These are phyloP conservation scores for Ligdia adustata DNA, from an alignment of 2,888 invertebrate species.

Conservation along the genomic window DNA sequence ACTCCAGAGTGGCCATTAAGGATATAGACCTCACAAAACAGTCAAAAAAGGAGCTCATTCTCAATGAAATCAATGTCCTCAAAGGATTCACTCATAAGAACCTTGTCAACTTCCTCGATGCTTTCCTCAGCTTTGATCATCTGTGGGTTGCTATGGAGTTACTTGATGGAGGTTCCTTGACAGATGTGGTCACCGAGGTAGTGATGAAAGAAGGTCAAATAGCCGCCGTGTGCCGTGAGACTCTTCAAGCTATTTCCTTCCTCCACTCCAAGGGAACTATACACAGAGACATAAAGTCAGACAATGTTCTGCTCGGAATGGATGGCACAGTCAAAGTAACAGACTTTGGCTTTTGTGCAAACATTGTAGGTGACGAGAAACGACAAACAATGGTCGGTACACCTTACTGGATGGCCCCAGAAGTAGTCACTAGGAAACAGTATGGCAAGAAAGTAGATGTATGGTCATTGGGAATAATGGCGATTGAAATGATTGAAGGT, in stretches of 20 bases:
- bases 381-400: conserved; percentile 99
- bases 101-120: conserved; percentile 97
- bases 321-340: conserved; percentile 96
- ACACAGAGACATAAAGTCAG: conserved; percentile 98
- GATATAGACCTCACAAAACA: conserved; percentile 98
- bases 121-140: conserved; percentile 95
- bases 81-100: conserved; percentile 97
- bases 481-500: conserved; percentile 96
- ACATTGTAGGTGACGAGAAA: conserved; percentile 96
- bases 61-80: conserved; percentile 97
- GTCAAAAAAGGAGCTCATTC: conserved; percentile 96
- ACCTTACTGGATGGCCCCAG: conserved; percentile 99
- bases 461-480: conserved; percentile 99
- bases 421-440: conserved; percentile 95
- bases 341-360: conserved; percentile 99
- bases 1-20: conserved; percentile 95
- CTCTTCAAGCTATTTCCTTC: conserved; percentile 93
- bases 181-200: conserved; percentile 98
- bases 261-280: conserved; percentile 95
- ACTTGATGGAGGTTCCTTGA: conserved; percentile 96
- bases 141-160: conserved; percentile 99
- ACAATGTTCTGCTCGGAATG: conserved; percentile 97
- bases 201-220: conserved; percentile 98
- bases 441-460: conserved; percentile 97
- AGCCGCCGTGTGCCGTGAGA: conserved; percentile 95